Conservation (phyloP, 2,797 vertebrate genomes). For the Glyptemys insculpta region DNA sequence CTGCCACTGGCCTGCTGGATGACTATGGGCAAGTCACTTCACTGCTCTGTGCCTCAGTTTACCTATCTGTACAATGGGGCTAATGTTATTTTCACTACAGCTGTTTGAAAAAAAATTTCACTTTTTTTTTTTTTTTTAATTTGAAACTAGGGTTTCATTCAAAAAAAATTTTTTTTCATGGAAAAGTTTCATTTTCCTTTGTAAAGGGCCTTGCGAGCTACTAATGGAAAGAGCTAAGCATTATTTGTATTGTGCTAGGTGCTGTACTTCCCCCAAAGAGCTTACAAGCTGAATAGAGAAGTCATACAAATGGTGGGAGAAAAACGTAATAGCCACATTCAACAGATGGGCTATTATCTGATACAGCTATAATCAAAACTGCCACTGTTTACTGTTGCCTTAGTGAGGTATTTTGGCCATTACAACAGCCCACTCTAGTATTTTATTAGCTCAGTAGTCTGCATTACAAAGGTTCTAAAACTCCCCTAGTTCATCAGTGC, state of each 20-base stretch:
- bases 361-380: not conserved
- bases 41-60: not conserved
- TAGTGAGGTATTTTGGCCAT: not conserved
- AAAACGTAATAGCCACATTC: not conserved
- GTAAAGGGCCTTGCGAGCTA: not conserved
- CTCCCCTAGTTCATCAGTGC: not conserved
- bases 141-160: not conserved
- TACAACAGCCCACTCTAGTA: not conserved
- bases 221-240: not conserved
- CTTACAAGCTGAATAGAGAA: not conserved
- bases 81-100: not conserved
- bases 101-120: not conserved
- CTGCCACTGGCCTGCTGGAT: rapidly evolving
- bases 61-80: not conserved
- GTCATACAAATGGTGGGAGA: not conserved
- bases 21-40: not conserved
- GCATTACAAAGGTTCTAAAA: not conserved
- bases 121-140: not conserved
- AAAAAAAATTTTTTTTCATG: not conserved
- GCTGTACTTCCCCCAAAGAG: not conserved
- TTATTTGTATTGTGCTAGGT: not conserved
- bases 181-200: not conserved
- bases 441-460: not conserved
- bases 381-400: not conserved
- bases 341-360: not conserved